Evolutionary conservation across 2,888 invertebrate genomes (phyloP), one percentile per base, ranked within the genome.

Genomic region (Dicyrtoma fusca): DNA sequence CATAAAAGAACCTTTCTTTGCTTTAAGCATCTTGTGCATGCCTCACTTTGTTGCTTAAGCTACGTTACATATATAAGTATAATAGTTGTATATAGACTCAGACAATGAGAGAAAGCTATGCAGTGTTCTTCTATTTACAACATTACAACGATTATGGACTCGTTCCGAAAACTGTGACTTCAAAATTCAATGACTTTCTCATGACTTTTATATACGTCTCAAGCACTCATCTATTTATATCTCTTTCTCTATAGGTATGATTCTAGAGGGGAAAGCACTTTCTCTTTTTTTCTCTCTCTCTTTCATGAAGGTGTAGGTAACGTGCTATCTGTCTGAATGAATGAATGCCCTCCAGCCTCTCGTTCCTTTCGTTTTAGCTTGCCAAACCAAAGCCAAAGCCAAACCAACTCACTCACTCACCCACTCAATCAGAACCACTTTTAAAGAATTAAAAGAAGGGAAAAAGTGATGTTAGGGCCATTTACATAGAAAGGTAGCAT

Each of bases 121-220:
- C 13, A 23, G 14, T 64, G 47, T 64, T 47, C 64, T 10, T 26
- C n/a, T 51, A 65, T 51, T 65, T 68, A 55, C 55, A 68, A 53
- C 55, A 23, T 65, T 68, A 55, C 55, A 68, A 53, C 55, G 42
- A 55, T 68, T 68, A 68, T 68, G 53, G 26, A n/a, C 66, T 68
- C 66, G 21, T 55, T 68, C 19, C 53, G 44, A 45, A 68, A 68
- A 68, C 66, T 34, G 42, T 55, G 42, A 68, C 55, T 68, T 68
- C 55, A n/a, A 34, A 34, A 68, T 55, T 68, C 55, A 68, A 53
- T 47, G 45, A 34, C 59, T 59, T 17, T 19, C n/a, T 25, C 14
- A 49, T 26, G 64, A 26, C 51, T 49, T 23, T 49, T 49, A 42
- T 55, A 42, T 26, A 1, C 61, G 8, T 26, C 34, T 25, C 6